phyloP scores from a whole-genome alignment of 2,797 vertebrate species.

The Pangasius sanitwongsei region DNA sequence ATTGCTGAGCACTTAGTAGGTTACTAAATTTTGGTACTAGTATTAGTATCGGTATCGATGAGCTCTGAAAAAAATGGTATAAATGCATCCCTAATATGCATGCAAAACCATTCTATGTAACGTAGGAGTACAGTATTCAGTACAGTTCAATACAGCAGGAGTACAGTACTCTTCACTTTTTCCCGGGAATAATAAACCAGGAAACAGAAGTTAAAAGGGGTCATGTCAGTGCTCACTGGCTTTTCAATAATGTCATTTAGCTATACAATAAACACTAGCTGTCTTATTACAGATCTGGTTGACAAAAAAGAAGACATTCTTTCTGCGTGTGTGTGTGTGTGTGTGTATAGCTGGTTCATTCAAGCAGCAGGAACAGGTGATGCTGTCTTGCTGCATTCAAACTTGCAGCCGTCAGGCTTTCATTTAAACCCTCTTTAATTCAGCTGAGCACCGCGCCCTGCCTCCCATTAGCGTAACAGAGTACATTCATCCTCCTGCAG shows the following conservation, averaged over 20 bases:
- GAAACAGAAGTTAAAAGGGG: background rate
- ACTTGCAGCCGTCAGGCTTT: background rate
- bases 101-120: background rate
- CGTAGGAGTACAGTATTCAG: background rate
- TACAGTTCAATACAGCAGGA: background rate
- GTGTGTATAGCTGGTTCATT: background rate
- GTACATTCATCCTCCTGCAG: background rate
- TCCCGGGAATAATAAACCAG: background rate
- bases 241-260: background rate
- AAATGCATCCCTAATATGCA: background rate
- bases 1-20: too few species aligned
- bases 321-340: background rate
- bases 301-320: background rate
- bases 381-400: background rate
- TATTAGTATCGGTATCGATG: background rate
- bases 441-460: background rate
- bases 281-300: background rate
- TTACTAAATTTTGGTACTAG: too few species aligned
- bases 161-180: background rate
- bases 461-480: background rate
- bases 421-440: slow-evolving; percentile 13
- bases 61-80: background rate
- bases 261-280: background rate
- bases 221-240: background rate
- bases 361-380: slow-evolving; percentile 16